Base-by-base conservation (phyloP, 2,113 vertebrate genomes). In the Pterocles gutturalis region DNA sequence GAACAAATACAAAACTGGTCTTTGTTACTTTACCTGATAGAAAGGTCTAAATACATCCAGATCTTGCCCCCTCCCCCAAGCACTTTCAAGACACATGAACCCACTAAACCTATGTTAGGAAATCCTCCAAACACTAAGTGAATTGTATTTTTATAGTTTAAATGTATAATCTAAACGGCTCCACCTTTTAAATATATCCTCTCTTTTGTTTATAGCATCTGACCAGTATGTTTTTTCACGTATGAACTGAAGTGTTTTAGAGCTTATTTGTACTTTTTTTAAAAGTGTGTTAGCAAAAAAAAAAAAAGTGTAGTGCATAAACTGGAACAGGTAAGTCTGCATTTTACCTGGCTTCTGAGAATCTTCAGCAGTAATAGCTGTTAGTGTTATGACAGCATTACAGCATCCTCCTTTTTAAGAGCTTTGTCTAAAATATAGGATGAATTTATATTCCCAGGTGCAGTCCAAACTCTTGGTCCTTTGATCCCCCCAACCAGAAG, bases 251-350 rank as follows among this genome's bases (percentile, higher is more conserved):
- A 90, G 69, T 48, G 2, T 14, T 76, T 51, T 57, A 69, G 17
- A 67, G 3, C 1, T 67, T 69, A 41, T 48, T 60, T 51, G 1
- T 41, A 33, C 7, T 51, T 18, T 38, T 72, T 82, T 51, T 46
- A 66, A 33, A 24, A 55, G 2, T 6, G 2, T 66, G 25, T 2
- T 49, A 62, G 3, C 4, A 58, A 69, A 90, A 78, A 71, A 45
- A 24, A 2, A 51, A 51, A 25, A 51, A 3, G 9, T 13, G 16
- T 5, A 21, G 0, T 20, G 2, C 1, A 0, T 46, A 61, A 69
- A 15, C 11, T 20, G 13, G 38, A 84, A 55, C 7, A 43, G 13
- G 6, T 7, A 51, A 60, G 13, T 33, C 24, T 8, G 0, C 5
- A 38, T 80, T 87, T 83, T 49, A 72, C 13, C 5, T 73, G 24